Evolutionary conservation across 1,140 invertebrate genomes (phyloP).

Genomic region (Aphelenchoides fujianensis): DNA sequence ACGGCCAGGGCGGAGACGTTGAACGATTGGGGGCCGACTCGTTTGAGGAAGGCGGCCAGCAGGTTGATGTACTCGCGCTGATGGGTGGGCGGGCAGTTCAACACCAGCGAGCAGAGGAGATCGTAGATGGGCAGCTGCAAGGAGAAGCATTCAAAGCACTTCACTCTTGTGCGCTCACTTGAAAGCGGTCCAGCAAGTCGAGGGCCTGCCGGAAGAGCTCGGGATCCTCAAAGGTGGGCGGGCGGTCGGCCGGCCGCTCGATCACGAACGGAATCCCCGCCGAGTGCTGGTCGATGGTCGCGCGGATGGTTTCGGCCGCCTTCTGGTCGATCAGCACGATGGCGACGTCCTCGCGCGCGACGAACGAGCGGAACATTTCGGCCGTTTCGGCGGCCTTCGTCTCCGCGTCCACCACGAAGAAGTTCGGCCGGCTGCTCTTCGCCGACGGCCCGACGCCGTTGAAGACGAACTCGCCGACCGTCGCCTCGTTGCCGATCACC

Average conservation of each 20-base stretch:
- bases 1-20: background rate
- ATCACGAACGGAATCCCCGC: slow-evolving; percentile 87
- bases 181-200: background rate
- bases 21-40: background rate
- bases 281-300: slow-evolving; percentile 87
- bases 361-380: slow-evolving; percentile 88
- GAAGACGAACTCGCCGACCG: background rate
- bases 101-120: slow-evolving; percentile 4
- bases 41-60: slow-evolving; percentile 3
- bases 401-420: slow-evolving; percentile 75
- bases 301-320: slow-evolving; percentile 92
- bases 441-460: slow-evolving; percentile 84
- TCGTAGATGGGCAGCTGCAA: slow-evolving; percentile 9
- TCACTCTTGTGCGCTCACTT: background rate
- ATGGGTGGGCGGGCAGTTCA: slow-evolving; percentile 8
- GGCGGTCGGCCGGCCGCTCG: slow-evolving; percentile 97
- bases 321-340: slow-evolving; percentile 98
- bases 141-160: background rate
- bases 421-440: slow-evolving; percentile 93
- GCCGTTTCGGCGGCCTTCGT: slow-evolving; percentile 91
- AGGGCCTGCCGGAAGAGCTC: background rate
- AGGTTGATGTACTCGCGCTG: background rate
- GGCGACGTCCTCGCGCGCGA: slow-evolving; percentile 93
- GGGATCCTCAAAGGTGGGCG: slow-evolving; percentile 67
- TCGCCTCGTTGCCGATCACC: slow-evolving; percentile 65